Evolutionary conservation across 2,797 vertebrate species (phyloP).

Genomic region (Anguilla pacifica): DNA sequence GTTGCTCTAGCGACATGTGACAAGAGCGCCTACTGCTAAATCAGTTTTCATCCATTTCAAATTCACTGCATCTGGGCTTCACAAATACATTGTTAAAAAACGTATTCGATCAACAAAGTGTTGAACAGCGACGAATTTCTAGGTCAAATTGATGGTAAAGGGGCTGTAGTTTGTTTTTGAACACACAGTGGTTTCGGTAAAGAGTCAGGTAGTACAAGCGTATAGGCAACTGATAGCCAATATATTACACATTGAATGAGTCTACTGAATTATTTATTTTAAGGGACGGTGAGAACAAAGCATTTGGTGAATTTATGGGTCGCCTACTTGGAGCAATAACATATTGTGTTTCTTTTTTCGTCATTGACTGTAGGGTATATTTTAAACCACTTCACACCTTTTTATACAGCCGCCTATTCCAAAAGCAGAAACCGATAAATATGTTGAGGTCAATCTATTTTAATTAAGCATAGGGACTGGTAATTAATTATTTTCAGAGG

Average conservation of each 20-base stretch:
- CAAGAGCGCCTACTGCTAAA: background rate
- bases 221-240: background rate
- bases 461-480: background rate
- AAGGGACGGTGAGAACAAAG: background rate
- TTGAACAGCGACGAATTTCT: background rate
- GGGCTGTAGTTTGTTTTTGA: background rate
- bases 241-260: background rate
- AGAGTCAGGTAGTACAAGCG: background rate
- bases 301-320: background rate
- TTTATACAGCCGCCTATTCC: background rate
- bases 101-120: background rate
- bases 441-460: background rate
- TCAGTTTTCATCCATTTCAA: background rate
- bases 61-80: background rate
- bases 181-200: background rate
- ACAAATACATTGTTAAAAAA: background rate
- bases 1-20: background rate
- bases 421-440: background rate
- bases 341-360: background rate
- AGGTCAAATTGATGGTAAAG: background rate
- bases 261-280: constrained; percentile 1
- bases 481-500: background rate
- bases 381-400: background rate
- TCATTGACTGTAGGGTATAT: background rate
- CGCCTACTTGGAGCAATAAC: background rate